These are phyloP conservation scores for Carposina sasakii DNA, from an alignment of 1,140 invertebrate species.

Conservation along the genomic window DNA sequence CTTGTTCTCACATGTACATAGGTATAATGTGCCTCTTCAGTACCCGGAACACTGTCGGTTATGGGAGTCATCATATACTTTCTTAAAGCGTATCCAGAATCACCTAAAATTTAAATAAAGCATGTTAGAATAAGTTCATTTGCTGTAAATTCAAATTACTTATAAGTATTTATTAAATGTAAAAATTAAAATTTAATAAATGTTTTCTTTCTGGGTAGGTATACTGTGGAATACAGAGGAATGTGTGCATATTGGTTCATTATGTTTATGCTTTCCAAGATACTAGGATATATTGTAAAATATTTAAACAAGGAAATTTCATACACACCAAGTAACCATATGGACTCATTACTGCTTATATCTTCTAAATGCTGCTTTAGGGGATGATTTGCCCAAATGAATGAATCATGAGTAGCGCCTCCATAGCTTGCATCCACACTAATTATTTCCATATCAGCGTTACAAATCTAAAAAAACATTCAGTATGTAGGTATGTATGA, in stretches of 20 bases:
- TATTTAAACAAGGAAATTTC: neutral
- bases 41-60: constrained; percentile 13
- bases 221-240: neutral
- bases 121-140: too few relatives aligned
- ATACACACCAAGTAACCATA: constrained; percentile 16
- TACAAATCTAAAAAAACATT: constrained; percentile 20
- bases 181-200: neutral
- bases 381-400: constrained; percentile 18
- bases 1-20: constrained; percentile 13
- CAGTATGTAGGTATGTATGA: too few relatives aligned
- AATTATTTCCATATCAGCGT: constrained; percentile 19
- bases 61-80: constrained; percentile 30
- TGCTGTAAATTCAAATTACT: neutral
- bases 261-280: neutral
- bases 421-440: constrained; percentile 22
- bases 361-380: constrained; percentile 13
- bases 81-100: constrained; percentile 27
- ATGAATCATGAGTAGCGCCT: constrained; percentile 15
- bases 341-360: neutral
- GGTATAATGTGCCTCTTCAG: constrained; percentile 21
- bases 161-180: neutral
- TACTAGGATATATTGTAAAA: neutral
- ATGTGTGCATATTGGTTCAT: neutral
- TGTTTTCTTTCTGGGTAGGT: neutral
- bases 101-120: constrained; percentile 20